Evolutionary conservation across 2,113 vertebrate genomes (phyloP).

Genomic region (Lynx canadensis): DNA sequence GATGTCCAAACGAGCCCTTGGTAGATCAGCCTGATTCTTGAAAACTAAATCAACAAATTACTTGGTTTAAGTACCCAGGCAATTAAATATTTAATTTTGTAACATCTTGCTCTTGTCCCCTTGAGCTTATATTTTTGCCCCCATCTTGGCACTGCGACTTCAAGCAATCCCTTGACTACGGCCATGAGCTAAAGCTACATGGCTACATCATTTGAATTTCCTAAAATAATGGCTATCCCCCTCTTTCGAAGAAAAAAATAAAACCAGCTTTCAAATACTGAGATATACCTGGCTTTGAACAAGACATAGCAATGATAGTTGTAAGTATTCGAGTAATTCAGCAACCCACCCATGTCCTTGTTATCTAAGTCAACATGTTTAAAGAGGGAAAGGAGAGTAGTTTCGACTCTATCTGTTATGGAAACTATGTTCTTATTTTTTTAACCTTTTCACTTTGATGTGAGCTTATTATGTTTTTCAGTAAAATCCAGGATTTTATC

Average conservation of each 20-base stretch:
- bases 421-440: neutral
- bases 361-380: neutral
- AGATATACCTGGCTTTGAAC: neutral
- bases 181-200: neutral
- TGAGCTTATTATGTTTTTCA: neutral
- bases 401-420: neutral
- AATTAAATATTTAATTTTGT: neutral
- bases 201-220: neutral
- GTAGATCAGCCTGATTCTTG: neutral
- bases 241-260: neutral
- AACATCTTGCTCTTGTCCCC: neutral
- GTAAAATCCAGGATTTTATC: neutral
- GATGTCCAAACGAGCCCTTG: neutral
- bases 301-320: neutral
- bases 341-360: neutral
- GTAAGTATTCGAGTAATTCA: neutral
- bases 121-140: neutral
- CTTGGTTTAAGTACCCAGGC: neutral
- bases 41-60: neutral
- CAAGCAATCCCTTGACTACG: neutral
- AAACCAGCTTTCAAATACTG: neutral
- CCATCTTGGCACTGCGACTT: neutral
- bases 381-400: neutral
- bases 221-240: neutral
- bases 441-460: neutral